phyloP scores from a whole-genome alignment of 2,888 invertebrate genomes.

The Heliconius cydno region DNA sequence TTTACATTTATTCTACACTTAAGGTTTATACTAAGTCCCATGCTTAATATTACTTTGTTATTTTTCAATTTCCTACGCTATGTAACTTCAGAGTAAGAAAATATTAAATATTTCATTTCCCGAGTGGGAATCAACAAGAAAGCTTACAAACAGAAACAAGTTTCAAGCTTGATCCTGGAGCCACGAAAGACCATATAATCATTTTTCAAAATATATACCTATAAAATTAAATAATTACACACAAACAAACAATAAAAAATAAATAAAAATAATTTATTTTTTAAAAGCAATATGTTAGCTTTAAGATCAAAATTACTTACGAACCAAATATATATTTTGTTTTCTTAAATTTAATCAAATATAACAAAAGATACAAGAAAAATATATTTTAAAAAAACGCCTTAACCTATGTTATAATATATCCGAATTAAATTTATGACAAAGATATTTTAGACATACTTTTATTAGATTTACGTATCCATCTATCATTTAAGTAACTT shows the following conservation, averaged over 20 bases:
- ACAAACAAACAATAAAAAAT: no score
- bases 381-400: neutral
- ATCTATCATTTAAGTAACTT: constrained; percentile 9
- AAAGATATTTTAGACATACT: neutral
- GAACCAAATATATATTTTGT: neutral
- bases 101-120: no score
- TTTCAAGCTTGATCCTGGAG: no score
- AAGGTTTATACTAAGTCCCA: neutral
- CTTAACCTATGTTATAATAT: neutral
- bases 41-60: neutral
- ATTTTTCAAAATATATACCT: no score
- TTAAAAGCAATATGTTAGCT: neutral
- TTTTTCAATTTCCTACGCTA: neutral
- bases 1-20: neutral
- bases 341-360: neutral
- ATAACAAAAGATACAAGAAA: neutral
- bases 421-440: neutral
- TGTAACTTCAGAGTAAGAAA: neutral
- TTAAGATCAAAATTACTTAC: neutral
- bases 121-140: no score
- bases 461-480: neutral
- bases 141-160: no score
- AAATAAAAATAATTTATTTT: no score
- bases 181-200: no score
- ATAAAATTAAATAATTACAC: no score